Evolutionary conservation across 2,113 vertebrate species (phyloP), one percentile per base, ranked within the genome.

Genomic region (Eurystomus gularis): DNA sequence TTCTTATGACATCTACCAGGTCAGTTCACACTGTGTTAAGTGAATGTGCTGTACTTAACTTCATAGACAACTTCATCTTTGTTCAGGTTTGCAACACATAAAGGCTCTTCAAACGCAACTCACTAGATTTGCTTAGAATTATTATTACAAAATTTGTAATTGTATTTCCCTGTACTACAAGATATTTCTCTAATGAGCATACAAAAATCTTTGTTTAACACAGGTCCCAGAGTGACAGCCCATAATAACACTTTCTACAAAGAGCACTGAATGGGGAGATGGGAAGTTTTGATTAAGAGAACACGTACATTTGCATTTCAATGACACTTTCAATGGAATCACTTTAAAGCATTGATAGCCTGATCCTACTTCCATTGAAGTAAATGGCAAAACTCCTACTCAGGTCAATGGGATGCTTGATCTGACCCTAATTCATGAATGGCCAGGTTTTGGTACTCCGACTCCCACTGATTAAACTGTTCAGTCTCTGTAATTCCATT

Each of bases 201-300:
- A 68, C 8, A 72, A 75, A 96, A 71, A 44, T 66, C 44, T 90
- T 76, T 79, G 35, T 69, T 75, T 76, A 81, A 82, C 40, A 29
- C 17, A 48, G 19, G 33, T 62, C 17, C 20, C 48, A 82, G 54
- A 82, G 61, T 48, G 89, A 51, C 12, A 93, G 16, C 31, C 44
- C 55, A n/a, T 55, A 82, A 76, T 37, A 79, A 79, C 49, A 71
- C 62, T 44, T 48, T 83, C 83, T 81, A 57, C 64, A 92, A 83
- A 83, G 44, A 88, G 31, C 17, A 57, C 23, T 89, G 77, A 96
- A 90, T 68, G 65, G 44, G 18, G 61, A 94, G 95, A 96, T 96
- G 44, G 73, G 92, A 95, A 93, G n/a, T 79, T 71, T 48, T 88
- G 95, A 96, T 97, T 92, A 92, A 84, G 76, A 88, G 90, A 94